A percentile compares a stretch with the other conserved stretches of the same genome.
phyloP scores from a whole-genome alignment of 2,113 vertebrate species.

The Mirounga angustirostris region DNA sequence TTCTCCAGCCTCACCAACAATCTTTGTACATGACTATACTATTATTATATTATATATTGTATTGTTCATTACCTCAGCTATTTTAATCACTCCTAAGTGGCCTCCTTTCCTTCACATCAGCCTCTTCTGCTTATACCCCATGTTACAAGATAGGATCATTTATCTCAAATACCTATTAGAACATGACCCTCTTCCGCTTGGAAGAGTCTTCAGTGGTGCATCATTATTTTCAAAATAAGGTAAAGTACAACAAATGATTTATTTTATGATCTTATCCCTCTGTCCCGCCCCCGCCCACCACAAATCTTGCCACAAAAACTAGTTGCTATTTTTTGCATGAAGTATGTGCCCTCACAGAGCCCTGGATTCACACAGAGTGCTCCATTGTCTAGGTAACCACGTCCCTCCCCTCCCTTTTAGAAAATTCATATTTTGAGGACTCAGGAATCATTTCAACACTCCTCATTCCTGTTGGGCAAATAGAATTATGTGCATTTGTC shows the following conservation, averaged over 20 bases:
- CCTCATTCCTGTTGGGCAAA: neutral
- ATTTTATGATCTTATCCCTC: neutral
- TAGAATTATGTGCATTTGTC: neutral
- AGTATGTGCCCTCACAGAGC: neutral
- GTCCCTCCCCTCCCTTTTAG: neutral
- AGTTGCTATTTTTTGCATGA: neutral
- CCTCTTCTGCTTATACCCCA: neutral
- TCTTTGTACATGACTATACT: neutral
- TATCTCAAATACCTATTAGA: neutral
- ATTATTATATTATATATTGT: neutral
- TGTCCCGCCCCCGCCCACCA: accelerated
- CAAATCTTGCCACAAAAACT: neutral
- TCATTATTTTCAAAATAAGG: conserved; percentile 2
- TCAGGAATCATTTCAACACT: neutral
- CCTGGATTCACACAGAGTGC: neutral
- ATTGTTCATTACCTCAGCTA: neutral
- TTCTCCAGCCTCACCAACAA: neutral
- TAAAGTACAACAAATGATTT: neutral
- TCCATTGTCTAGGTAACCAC: neutral
- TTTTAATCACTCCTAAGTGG: neutral
- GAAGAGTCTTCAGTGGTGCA: neutral
- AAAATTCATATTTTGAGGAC: neutral
- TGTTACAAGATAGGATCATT: neutral
- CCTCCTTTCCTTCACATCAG: neutral
- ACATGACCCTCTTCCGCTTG: neutral